A percentile compares a stretch with the other conserved stretches of the same genome.
These are phyloP conservation scores for Anastrepha obliqua DNA, from an alignment of 1,140 invertebrate genomes.

Conservation along the genomic window DNA sequence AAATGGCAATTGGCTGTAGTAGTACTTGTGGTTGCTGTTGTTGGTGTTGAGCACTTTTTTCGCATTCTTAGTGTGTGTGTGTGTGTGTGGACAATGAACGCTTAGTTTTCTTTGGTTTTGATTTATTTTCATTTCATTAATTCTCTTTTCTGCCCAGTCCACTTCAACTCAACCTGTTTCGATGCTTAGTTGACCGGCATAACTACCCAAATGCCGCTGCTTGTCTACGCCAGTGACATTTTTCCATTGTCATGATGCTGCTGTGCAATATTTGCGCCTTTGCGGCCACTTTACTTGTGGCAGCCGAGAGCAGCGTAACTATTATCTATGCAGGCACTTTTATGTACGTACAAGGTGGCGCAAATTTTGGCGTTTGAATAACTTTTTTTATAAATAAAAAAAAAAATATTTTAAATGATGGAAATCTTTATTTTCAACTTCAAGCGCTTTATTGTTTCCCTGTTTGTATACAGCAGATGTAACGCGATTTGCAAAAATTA, in stretches of 20 bases:
- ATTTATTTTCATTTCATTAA: background rate
- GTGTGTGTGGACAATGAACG: background rate
- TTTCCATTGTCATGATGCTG: conserved; percentile 18
- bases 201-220: background rate
- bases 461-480: too few species aligned
- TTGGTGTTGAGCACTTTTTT: background rate
- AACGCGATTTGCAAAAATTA: too few species aligned
- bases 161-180: background rate
- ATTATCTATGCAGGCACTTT: too few species aligned
- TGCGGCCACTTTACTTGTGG: background rate
- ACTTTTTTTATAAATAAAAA: too few species aligned
- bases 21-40: background rate
- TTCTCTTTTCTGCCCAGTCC: background rate
- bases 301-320: background rate
- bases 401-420: too few species aligned
- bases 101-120: background rate
- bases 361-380: too few species aligned
- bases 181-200: background rate
- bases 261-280: background rate
- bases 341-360: too few species aligned
- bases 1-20: background rate
- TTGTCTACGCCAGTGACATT: background rate
- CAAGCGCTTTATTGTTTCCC: too few species aligned
- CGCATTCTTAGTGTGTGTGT: background rate
- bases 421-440: too few species aligned